A percentile compares a stretch with the other conserved stretches of the same genome.
Evolutionary conservation across 2,888 invertebrate species (phyloP).

Genomic region (Habrosyne pyritoides): DNA sequence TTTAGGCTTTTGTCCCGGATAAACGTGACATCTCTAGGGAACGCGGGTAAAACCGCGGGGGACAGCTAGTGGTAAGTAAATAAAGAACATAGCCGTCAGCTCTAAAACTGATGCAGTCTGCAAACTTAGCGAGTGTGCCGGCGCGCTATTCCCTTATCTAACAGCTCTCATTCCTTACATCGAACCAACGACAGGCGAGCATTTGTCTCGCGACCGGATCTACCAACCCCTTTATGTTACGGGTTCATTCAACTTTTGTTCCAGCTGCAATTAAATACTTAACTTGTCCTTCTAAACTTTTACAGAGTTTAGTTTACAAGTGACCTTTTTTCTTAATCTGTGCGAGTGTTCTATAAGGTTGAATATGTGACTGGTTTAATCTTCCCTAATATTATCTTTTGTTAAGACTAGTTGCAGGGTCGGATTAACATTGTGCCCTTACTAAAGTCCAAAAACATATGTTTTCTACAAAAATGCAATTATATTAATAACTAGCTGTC

Average conservation of each 20-base stretch:
- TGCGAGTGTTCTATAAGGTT: no score
- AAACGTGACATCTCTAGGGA: no score
- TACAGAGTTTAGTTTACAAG: not conserved
- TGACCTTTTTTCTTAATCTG: not conserved
- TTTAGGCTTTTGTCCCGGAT: no score
- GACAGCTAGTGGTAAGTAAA: no score
- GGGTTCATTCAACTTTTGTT: conserved; percentile 11
- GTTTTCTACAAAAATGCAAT: no score
- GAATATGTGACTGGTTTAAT: no score
- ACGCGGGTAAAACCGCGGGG: no score
- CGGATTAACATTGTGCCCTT: no score
- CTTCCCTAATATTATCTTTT: no score
- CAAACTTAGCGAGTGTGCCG: conserved; percentile 36
- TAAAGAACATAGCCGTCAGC: conserved; percentile 14
- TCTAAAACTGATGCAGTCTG: conserved; percentile 34
- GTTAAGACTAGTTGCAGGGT: no score
- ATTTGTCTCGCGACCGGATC: conserved; percentile 48
- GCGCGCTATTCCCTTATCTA: conserved; percentile 59
- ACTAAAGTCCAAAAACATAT: no score
- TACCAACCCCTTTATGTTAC: conserved; percentile 16
- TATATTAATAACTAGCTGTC: no score
- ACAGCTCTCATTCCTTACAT: conserved; percentile 63
- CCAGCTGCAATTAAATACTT: conserved; percentile 2
- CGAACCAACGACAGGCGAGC: conserved; percentile 48
- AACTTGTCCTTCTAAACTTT: not conserved